These are phyloP conservation scores for Microcebus lehilahytsara DNA, from an alignment of 2,113 vertebrate species.

Conservation along the genomic window DNA sequence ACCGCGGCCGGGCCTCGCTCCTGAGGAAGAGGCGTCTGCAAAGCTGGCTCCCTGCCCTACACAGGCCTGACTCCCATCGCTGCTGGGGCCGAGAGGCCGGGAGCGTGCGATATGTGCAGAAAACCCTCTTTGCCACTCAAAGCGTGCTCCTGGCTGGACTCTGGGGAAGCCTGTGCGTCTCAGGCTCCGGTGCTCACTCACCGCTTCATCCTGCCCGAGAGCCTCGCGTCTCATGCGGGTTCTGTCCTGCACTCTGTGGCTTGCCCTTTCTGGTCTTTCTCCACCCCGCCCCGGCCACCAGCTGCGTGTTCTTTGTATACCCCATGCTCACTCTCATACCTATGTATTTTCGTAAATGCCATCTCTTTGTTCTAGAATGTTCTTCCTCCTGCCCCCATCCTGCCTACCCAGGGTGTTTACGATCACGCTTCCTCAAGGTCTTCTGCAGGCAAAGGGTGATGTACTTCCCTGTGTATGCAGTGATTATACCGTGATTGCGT, in stretches of 20 bases:
- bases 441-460: neutral
- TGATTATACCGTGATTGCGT: accelerated
- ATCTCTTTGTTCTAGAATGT: neutral
- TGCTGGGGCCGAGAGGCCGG: neutral
- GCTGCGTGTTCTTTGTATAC: no score
- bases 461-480: neutral
- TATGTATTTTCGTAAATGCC: neutral
- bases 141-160: neutral
- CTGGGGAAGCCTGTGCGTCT: neutral
- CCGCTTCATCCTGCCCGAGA: neutral
- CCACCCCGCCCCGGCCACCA: accelerated
- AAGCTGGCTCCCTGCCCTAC: neutral
- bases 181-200: neutral
- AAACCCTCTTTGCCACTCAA: neutral
- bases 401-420: neutral
- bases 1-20: neutral
- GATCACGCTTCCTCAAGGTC: neutral
- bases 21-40: neutral
- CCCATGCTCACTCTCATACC: neutral
- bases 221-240: accelerated
- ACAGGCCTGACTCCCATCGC: accelerated
- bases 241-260: accelerated
- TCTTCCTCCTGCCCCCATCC: neutral
- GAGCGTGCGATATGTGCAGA: neutral
- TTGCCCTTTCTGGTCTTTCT: neutral